phyloP scores from a whole-genome alignment of 2,888 invertebrate genomes.

The Slavum lentiscoides region DNA sequence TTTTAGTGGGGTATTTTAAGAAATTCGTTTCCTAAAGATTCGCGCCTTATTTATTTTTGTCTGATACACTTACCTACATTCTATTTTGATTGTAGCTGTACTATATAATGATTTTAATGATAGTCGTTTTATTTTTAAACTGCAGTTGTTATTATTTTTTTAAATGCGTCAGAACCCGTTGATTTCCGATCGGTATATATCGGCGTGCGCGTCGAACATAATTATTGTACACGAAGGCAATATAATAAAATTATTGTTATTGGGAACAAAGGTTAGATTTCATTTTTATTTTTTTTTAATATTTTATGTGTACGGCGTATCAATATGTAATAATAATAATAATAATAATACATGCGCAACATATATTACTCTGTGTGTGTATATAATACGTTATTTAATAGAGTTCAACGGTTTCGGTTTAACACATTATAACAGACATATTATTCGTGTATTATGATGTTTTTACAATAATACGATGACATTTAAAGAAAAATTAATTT shows the following conservation, averaged over 20 bases:
- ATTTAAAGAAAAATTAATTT: neutral
- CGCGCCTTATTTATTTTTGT: no score
- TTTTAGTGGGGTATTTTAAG: no score
- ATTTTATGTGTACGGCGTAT: neutral
- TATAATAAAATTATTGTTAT: neutral
- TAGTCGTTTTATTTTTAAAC: no score
- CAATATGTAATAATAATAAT: neutral
- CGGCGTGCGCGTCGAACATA: neutral
- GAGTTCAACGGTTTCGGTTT: conserved; percentile 27
- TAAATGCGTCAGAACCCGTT: neutral
- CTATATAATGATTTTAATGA: no score
- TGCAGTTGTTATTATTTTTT: neutral
- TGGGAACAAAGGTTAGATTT: conserved; percentile 26
- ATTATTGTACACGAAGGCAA: neutral
- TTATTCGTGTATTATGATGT: neutral
- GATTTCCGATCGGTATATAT: neutral
- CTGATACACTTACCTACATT: no score
- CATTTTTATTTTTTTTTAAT: neutral
- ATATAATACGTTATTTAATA: neutral
- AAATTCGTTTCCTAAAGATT: no score
- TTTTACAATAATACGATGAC: neutral
- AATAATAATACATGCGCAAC: neutral
- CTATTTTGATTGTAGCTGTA: no score
- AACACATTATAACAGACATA: neutral
- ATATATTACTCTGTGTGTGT: no score